Evolutionary conservation across 2,888 invertebrate species (phyloP), one percentile per base, ranked within the genome.

Genomic region (Eupithecia centaureata): DNA sequence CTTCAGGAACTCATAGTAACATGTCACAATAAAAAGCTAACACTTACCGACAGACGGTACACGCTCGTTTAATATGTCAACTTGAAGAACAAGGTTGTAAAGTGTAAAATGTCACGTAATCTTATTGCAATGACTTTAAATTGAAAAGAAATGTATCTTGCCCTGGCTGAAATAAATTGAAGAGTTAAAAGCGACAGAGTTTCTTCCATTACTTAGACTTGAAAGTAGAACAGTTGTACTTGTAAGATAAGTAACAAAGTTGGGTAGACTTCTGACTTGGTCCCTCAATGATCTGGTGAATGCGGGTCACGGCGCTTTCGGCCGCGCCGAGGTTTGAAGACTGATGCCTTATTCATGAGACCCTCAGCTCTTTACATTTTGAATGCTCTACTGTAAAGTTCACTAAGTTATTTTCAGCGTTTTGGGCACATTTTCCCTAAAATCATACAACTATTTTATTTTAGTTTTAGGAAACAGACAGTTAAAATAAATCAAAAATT

Each of bases 261-360:
- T 51, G 51, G 25, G 18, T 42, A 42, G 8, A 32, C 32, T 32
- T 10, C 12, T 10, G 13, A 22, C 51, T 51, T 51, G 51, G 51
- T 25, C 51, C 51, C 51, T 51, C 22, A 22, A 51, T 25, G 22
- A 51, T 51, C 51, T 51, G 25, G 51, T 25, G 22, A 51, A 51
- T 51, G 51, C 25, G 51, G 51, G 51, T 51, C 5, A 13, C n/a
- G 0, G 12, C 10, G 13, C 3, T 0, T 25, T 22, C 51, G 51
- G 18, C 51, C 12, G 22, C 22, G 51, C 25, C 22, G 51, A 25
- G 51, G 51, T 25, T 51, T 51, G 5, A 51, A 51, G 22, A 25
- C 25, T 22, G 22, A 51, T 51, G 32, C 32, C 28, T 56, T 15
- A 56, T 56, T 56, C n/a, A 56, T 51, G 13, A 25, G 51, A 25